Evolutionary conservation across 2,113 vertebrate species (phyloP).

Genomic region (Neotoma lepida): DNA sequence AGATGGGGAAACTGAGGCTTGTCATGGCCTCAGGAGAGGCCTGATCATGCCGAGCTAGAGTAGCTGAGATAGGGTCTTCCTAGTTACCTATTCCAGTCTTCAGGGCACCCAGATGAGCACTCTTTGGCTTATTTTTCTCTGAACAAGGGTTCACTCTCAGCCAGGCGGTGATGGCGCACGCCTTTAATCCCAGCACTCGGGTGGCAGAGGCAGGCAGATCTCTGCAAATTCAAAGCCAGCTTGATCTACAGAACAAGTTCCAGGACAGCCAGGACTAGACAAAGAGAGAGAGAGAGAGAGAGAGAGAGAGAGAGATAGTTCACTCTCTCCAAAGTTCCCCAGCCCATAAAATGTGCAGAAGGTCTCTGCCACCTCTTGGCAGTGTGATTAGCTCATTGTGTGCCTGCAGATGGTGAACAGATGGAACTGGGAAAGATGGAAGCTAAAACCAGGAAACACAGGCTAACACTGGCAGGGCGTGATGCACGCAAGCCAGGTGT

Average conservation of each 20-base stretch:
- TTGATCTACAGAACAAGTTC: background rate
- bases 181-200: background rate
- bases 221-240: background rate
- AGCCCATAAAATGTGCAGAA: background rate
- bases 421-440: background rate
- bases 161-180: background rate
- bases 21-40: background rate
- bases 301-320: background rate
- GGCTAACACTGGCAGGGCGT: background rate
- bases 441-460: background rate
- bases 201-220: background rate
- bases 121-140: background rate
- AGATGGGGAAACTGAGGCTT: background rate
- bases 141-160: background rate
- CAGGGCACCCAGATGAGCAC: background rate
- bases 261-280: background rate
- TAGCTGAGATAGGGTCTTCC: background rate
- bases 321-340: background rate
- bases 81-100: rapidly evolving
- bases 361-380: background rate
- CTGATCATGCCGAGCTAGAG: background rate
- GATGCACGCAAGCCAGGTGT: background rate
- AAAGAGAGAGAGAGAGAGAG: background rate
- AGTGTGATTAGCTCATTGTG: background rate
- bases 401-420: constrained; percentile 13